Percentiles rank a stretch among this genome's conserved stretches.
These are phyloP conservation scores for Tenthredo notha DNA, from an alignment of 2,888 invertebrate genomes.

Conservation along the genomic window DNA sequence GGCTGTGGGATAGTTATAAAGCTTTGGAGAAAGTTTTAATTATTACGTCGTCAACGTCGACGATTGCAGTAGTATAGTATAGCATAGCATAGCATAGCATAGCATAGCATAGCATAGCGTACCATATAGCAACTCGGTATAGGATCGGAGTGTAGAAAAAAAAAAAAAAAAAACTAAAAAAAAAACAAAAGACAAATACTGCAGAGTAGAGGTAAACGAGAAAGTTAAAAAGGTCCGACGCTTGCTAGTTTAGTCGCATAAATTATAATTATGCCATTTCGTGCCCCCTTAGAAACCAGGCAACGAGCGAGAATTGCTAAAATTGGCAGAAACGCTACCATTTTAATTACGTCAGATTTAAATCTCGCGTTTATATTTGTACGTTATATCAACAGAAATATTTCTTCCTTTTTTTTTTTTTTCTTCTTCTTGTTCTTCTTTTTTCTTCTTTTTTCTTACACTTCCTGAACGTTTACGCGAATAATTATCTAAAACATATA, in stretches of 20 bases:
- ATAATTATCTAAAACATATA: background rate
- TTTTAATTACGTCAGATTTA: slow-evolving; percentile 65
- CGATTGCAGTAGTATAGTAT: background rate
- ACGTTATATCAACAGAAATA: background rate
- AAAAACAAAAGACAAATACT: slow-evolving; percentile 14
- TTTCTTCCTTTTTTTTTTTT: background rate
- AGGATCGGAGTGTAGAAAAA: background rate
- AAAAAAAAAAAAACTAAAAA: background rate
- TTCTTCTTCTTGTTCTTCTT: background rate
- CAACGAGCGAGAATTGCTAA: slow-evolving; percentile 64
- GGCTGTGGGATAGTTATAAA: slow-evolving; percentile 27
- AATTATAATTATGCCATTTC: slow-evolving; percentile 68
- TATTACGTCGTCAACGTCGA: slow-evolving; percentile 40
- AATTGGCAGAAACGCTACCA: slow-evolving; percentile 68
- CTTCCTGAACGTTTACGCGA: slow-evolving; percentile 10
- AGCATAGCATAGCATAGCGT: too few species aligned
- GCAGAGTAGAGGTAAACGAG: slow-evolving; percentile 23
- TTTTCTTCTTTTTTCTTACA: background rate
- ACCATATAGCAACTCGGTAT: background rate
- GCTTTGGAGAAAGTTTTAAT: slow-evolving; percentile 50
- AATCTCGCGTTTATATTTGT: slow-evolving; percentile 18
- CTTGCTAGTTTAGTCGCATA: slow-evolving; percentile 55
- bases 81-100: too few species aligned
- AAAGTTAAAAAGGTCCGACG: slow-evolving; percentile 43
- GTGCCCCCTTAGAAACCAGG: slow-evolving; percentile 58